Evolutionary conservation across 2,113 vertebrate species (phyloP).

Genomic region (Okapia johnstoni): DNA sequence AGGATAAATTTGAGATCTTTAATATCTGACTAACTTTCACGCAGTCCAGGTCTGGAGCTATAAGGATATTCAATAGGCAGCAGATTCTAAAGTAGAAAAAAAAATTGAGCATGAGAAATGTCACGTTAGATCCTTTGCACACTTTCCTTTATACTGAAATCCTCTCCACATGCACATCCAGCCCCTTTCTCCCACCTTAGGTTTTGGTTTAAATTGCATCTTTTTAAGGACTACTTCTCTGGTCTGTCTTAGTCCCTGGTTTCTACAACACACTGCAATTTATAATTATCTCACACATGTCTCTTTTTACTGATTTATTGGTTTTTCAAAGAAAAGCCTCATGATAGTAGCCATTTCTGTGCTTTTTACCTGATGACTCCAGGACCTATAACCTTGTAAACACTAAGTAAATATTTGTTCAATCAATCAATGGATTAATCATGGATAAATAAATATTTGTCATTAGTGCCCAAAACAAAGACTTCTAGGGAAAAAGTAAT

Average conservation of each 20-base stretch:
- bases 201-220: background rate
- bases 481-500: background rate
- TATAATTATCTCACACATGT: background rate
- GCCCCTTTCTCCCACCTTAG: background rate
- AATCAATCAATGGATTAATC: background rate
- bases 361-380: background rate
- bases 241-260: background rate
- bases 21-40: background rate
- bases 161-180: background rate
- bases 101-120: background rate
- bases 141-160: background rate
- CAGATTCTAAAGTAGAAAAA: background rate
- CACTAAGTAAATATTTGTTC: background rate
- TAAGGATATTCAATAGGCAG: background rate
- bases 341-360: background rate
- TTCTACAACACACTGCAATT: background rate
- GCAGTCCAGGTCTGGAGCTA: background rate
- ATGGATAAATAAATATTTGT: background rate
- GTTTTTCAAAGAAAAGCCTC: background rate
- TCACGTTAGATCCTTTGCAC: background rate
- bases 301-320: background rate
- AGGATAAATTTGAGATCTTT: background rate
- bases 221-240: background rate
- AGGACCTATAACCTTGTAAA: background rate
- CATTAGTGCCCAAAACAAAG: background rate